Evolutionary conservation across 1,140 invertebrate genomes (phyloP).

Genomic region (Goniozus legneri): DNA sequence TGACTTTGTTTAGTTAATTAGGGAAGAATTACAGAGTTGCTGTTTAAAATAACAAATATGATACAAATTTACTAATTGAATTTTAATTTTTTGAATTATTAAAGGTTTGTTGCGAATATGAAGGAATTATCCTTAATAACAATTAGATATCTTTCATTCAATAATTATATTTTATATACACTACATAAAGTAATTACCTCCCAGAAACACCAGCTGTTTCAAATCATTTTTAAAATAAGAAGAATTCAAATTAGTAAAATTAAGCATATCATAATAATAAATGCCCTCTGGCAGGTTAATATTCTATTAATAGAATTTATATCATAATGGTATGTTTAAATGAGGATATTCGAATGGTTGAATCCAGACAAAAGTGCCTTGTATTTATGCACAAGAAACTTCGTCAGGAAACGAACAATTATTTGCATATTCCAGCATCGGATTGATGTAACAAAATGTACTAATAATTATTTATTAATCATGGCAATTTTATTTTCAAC

Average conservation of each 20-base stretch:
- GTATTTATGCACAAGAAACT: constrained; percentile 10
- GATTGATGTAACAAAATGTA: constrained; percentile 7
- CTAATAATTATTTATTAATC: constrained; percentile 3
- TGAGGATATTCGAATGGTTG: constrained; percentile 5
- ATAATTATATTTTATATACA: constrained; percentile 1
- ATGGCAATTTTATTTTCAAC: not conserved
- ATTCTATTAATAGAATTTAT: constrained; percentile 10
- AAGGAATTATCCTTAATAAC: not conserved
- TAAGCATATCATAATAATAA: constrained; percentile 12
- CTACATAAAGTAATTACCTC: constrained; percentile 3
- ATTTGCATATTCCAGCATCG: constrained; percentile 1
- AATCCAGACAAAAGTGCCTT: constrained; percentile 29
- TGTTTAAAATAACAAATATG: not conserved
- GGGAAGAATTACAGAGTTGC: not conserved
- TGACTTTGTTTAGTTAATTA: not conserved
- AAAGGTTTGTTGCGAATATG: constrained; percentile 1
- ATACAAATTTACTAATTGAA: no score
- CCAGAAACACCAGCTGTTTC: not conserved
- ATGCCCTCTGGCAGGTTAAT: constrained; percentile 7
- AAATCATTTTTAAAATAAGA: not conserved
- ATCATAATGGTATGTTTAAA: constrained; percentile 8
- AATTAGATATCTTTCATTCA: not conserved
- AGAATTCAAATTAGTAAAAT: not conserved
- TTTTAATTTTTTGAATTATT: not conserved
- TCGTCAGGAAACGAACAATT: constrained; percentile 1